Conservation (phyloP, 2,888 invertebrate species). For the Steinernema carpocapsae region DNA sequence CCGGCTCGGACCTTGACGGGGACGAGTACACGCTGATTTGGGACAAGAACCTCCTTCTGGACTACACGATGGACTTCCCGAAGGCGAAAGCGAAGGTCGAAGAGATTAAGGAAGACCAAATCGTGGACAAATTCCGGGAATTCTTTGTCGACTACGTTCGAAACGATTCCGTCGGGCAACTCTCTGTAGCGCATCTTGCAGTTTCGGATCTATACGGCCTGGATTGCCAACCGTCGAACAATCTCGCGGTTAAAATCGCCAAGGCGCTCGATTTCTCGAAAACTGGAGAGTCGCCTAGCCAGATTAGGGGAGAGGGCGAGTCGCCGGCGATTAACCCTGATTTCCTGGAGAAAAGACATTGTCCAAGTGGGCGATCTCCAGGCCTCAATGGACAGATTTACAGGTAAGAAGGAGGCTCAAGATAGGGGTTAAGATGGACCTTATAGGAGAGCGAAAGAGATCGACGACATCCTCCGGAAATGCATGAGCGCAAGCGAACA, state of each 20-base stretch:
- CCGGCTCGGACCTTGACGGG: conserved; percentile 69
- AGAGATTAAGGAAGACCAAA: not conserved
- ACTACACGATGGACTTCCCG: conserved; percentile 50
- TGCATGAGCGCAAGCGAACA: not conserved
- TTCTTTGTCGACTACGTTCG: conserved; percentile 63
- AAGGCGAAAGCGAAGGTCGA: not conserved
- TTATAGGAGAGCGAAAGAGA: conserved; percentile 34
- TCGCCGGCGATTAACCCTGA: conserved; percentile 36
- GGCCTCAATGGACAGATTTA: conserved; percentile 53
- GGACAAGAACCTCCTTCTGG: conserved; percentile 66
- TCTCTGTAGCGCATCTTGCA: conserved; percentile 57
- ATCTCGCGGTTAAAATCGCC: conserved; percentile 64
- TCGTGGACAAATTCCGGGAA: conserved; percentile 38
- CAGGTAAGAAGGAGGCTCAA: conserved; percentile 37
- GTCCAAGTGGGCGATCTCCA: conserved; percentile 47
- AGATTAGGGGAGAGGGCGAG: conserved; percentile 45
- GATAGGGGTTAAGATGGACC: not conserved
- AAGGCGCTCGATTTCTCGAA: conserved; percentile 69
- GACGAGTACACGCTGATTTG: conserved; percentile 69
- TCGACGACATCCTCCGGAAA: conserved; percentile 33
- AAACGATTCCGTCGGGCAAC: conserved; percentile 53
- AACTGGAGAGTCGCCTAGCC: conserved; percentile 59
- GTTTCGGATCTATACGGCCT: conserved; percentile 54
- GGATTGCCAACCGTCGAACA: conserved; percentile 39
- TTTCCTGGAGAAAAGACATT: conserved; percentile 43